Conservation (phyloP, 2,888 invertebrate species). For the Salpingus planirostris region DNA sequence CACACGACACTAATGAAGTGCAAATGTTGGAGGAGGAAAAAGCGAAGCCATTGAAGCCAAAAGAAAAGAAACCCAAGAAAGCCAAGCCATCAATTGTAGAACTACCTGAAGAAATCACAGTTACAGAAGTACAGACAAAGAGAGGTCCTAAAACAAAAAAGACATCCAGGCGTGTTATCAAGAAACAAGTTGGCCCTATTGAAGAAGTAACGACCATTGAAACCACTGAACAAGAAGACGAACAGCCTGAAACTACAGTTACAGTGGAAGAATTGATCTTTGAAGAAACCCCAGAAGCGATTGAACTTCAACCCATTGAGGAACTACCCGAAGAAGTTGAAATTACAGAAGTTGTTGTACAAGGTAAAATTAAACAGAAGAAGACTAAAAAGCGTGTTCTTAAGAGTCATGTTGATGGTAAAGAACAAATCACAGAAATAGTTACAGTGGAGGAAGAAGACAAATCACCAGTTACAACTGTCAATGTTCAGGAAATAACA, state of each 20-base stretch:
- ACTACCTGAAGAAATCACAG: constrained; percentile 28
- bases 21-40: constrained; percentile 11
- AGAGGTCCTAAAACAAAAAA: constrained; percentile 37
- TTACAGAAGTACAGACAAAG: constrained; percentile 30
- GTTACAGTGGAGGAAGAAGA: constrained; percentile 40
- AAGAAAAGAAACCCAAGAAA: constrained; percentile 10
- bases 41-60: constrained; percentile 4
- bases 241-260: constrained; percentile 41
- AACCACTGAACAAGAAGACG: constrained; percentile 36
- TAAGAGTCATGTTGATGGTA: constrained; percentile 31
- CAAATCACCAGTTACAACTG: constrained; percentile 34
- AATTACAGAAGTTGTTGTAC: constrained; percentile 14
- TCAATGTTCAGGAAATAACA: constrained; percentile 18
- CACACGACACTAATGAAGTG: constrained; percentile 11
- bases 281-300: constrained; percentile 24
- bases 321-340: constrained; percentile 24
- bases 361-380: constrained; percentile 14
- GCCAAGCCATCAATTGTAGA: constrained; percentile 19
- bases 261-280: constrained; percentile 18
- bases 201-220: constrained; percentile 41
- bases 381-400: constrained; percentile 20
- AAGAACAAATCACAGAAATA: constrained; percentile 44
- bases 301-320: constrained; percentile 20
- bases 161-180: constrained; percentile 29
- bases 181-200: constrained; percentile 38